Base-by-base conservation (phyloP, 2,888 invertebrate species). In the Agrochola circellaris region DNA sequence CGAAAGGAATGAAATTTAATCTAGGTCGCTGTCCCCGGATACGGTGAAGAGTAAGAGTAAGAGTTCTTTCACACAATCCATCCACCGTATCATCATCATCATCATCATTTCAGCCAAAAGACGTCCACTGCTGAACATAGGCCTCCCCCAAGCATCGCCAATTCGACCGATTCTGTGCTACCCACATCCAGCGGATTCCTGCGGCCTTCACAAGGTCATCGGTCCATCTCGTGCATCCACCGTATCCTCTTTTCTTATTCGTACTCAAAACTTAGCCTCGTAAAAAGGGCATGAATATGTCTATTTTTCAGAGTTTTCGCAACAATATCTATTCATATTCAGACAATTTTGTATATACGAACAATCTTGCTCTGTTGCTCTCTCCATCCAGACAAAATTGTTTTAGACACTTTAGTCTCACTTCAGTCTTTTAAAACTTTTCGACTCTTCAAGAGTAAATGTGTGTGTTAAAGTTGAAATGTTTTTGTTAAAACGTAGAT, bases 311-410 rank as follows among this genome's bases (percentile, higher is more conserved):
- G 38, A 30, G 26, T 54, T 70, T 62, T 64, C 30, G 51, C 66
- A 34, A 17, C 56, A 62, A 73, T 48, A 58, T 30, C 0, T 48
- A 42, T 61, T 58, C 62, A 64, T 69, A 56, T 66, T 71, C 78
- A 34, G 30, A 67, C 60, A 68, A 71, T 64, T 64, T 48, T 38
- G 38, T 58, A 38, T 6, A 56, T n/a, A 30, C 64, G n/a, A 70
- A 42, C 67, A 75, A 75, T 79, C 83, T 75, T 20, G 58, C n/a
- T n/a, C 9, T 58, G 30, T 61, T 69, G 34, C 26, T 34, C n/a
- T 17, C 17, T 11, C 42, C 45, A 48, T 79, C 30, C n/a, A n/a
- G 45, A 74, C 61, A 26, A 67, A 73, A 84, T 83, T 76, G 85
- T 65, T n/a, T n/a, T n/a, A n/a, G n/a, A n/a, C n/a, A n/a, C n/a